Base-by-base conservation (phyloP, 1,140 invertebrate species). In the Lycorma delicatula region DNA sequence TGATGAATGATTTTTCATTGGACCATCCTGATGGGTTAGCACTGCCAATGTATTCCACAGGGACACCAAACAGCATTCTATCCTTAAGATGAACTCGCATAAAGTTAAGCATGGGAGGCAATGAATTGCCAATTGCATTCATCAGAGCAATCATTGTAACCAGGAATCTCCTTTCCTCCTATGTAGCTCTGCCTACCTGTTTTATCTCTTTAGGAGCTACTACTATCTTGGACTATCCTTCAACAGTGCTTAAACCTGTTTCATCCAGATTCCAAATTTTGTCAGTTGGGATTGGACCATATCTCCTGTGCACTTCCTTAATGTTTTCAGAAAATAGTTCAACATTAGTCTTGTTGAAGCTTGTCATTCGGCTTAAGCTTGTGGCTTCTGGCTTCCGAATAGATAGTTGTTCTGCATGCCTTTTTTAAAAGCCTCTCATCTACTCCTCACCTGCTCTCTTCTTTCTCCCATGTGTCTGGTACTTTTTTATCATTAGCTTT, bases 91-190 rank as follows among this genome's bases (percentile, higher is more conserved):
- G 64, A 23, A 65, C 62, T 7, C 71, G 44, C 70, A 66, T 53
- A 74, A 75, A 34, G 74, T 61, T 41, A 73, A 66, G n/a, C 28
- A 72, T 52, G 18, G 70, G 70, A 9, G 73, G 68, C 22, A 74
- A 63, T 12, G 25, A 48, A 58, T 65, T 65, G 36, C 71, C 71
- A 46, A 60, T 52, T 27, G 71, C 73, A 68, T 65, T 72, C 6
- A 72, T 62, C 12, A 59, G 54, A 28, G 56, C 29, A 48, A 57
- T 56, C 11, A 69, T 46, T 12, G 69, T 72, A 9, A 70, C 63
- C 31, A 61, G 57, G n/a, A 55, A 23, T 12, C 71, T 68, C 50
- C 67, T 60, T 64, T 72, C 70, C 26, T 41, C 65, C 18, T 62
- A 68, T 13, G 69, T 70, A 9, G 66, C 51, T 28, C 60, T 52